phyloP scores from a whole-genome alignment of 1,140 invertebrate genomes.

The Agrilus planipennis region DNA sequence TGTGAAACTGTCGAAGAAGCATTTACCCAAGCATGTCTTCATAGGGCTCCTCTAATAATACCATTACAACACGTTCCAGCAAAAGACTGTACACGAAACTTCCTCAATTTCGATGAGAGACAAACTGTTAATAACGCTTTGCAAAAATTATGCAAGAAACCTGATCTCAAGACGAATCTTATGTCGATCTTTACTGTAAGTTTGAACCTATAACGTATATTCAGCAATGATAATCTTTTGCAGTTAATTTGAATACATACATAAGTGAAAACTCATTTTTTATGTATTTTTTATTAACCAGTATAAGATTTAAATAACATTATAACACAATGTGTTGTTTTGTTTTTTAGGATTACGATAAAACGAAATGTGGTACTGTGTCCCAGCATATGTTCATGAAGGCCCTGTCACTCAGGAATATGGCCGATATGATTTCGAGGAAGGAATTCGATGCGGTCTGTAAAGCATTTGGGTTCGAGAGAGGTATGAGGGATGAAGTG shows the following conservation, averaged over 20 bases:
- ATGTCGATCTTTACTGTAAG: slow-evolving; percentile 41
- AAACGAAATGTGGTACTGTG: slow-evolving; percentile 47
- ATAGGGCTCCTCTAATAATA: slow-evolving; percentile 48
- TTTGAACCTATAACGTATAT: no score
- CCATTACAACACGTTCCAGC: slow-evolving; percentile 51
- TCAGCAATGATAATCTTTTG: no score
- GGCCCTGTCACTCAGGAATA: slow-evolving; percentile 44
- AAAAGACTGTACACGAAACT: slow-evolving; percentile 43
- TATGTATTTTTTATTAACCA: no score
- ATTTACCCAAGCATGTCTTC: slow-evolving; percentile 45
- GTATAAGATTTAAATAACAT: no score
- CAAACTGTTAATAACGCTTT: slow-evolving; percentile 43
- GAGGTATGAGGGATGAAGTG: slow-evolving; percentile 45
- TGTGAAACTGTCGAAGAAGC: slow-evolving; percentile 49
- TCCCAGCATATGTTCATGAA: slow-evolving; percentile 44
- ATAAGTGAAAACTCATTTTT: no score
- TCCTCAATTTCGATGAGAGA: slow-evolving; percentile 58
- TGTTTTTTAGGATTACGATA: slow-evolving; percentile 49
- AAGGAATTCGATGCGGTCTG: slow-evolving; percentile 49
- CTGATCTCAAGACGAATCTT: slow-evolving; percentile 50
- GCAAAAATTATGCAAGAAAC: slow-evolving; percentile 46
- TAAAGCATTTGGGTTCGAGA: slow-evolving; percentile 52
- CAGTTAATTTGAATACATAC: no score
- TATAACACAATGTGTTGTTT: no score
- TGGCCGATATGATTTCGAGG: slow-evolving; percentile 44